Base-by-base conservation (phyloP, 2,113 vertebrate species). In the Urocitellus parryii region DNA sequence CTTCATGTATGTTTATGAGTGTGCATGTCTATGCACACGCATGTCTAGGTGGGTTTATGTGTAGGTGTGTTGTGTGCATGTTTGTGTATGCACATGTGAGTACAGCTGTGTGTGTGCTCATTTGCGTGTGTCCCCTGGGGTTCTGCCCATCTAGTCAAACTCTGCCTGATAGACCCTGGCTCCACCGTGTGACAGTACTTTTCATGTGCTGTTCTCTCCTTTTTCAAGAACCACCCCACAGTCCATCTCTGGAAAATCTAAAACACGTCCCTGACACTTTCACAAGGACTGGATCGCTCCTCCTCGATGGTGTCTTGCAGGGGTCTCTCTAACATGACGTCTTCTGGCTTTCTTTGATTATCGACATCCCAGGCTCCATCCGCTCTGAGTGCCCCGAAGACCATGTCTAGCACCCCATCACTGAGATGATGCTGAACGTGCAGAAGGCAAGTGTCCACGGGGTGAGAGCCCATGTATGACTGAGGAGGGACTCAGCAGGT, bases 121-220 rank as follows among this genome's bases (percentile, higher is more conserved):
- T 53, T 20, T 51, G 1, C 5, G 1, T 29, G 13, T 18, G 9
- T 42, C 63, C 58, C 65, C 14, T 0, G 25, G 8, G 22, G 12
- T 51, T 53, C 48, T 58, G 27, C 74, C 12, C 8, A 18, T 53
- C 51, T 29, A 8, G 39, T 27, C 34, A 24, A 70, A 25, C 17
- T 24, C 42, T 37, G 24, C 22, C 12, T 6, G 29, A 14, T 3
- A 39, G 53, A 32, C 2, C 14, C 12, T 32, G 4, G 9, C 34
- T 78, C 20, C 48, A 17, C 27, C 25, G 10, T 11, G 13, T 32
- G 1, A 6, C 5, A 39, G 34, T 17, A 4, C 56, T 25, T 34
- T 27, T 4, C 20, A 39, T 1, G 10, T 48, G 8, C 20, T 29
- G 14, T 17, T 63, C 0, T 32, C 24, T 9, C 17, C 45, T 34